Evolutionary conservation across 2,888 invertebrate genomes (phyloP), one percentile per base, ranked within the genome.

Genomic region (Drosophila engyochracea): DNA sequence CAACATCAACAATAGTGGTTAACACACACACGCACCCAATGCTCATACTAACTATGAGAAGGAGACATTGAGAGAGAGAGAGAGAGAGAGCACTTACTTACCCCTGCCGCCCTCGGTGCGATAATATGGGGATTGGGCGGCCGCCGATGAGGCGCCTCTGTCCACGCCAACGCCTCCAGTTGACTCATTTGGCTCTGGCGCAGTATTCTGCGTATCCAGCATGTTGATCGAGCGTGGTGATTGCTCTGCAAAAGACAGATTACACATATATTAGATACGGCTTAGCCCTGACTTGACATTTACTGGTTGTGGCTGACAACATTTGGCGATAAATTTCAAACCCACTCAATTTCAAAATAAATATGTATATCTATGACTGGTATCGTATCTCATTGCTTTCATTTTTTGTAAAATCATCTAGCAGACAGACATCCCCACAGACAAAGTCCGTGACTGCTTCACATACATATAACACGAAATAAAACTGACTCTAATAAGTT

Each of bases 41-140:
- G 49, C 30, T 31, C 39, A 35, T 49, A 35, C 60, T 30, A 33
- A 10, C 14, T 30, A 30, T 5, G 25, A 28, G n/a, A 69, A 37
- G n/a, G 57, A 39, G 59, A 25, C 10, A 35, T n/a, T 10, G 22
- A 12, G 25, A 55, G 12, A 5, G 12, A 30, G 25, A 30, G 54
- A 30, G 28, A 30, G 30, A 41, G 88, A 93, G 94, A 94, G 95
- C 96, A 96, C 96, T 96, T 96, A 96, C 96, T 96, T 96, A 96
- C 96, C 96, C 95, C 96, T 95, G 94, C 95, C 95, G 92, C 94
- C 94, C 92, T 94, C 94, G 93, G 95, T 95, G 78, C 93, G 93
- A 89, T 93, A 93, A 61, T 89, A 89, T 35, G 72, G 92, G 14
- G 86, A 54, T 79, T 90, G 93, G 91, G 91, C 92, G 92, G 75